phyloP scores from a whole-genome alignment of 2,797 vertebrate genomes.

The Periparus ater region DNA sequence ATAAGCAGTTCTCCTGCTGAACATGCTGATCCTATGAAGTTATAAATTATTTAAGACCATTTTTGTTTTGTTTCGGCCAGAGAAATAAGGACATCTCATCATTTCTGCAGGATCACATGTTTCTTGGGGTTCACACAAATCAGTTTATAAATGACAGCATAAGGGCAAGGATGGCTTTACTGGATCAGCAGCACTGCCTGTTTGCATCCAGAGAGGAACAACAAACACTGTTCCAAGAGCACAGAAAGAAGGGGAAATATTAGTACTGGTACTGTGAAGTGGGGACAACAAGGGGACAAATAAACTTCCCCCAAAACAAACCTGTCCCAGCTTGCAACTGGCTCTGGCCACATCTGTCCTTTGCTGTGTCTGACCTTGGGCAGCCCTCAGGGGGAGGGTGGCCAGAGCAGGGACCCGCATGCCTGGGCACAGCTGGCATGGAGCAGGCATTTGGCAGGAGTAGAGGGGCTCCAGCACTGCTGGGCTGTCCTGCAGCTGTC shows the following conservation, averaged over 20 bases:
- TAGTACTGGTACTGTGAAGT: neutral
- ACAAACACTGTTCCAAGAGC: neutral
- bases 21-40: neutral
- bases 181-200: neutral
- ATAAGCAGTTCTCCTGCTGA: slow-evolving; percentile 16
- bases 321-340: neutral
- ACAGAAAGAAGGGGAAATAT: neutral
- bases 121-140: neutral
- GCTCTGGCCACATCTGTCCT: neutral
- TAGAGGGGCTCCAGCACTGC: neutral
- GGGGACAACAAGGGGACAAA: neutral
- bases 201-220: neutral
- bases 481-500: neutral
- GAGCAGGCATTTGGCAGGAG: neutral
- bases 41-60: neutral
- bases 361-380: neutral
- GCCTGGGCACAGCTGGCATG: neutral
- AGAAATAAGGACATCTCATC: neutral
- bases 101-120: neutral
- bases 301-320: neutral
- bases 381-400: neutral
- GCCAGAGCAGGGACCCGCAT: neutral
- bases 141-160: neutral
- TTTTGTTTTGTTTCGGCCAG: neutral
- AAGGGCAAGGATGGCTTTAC: neutral